Evolutionary conservation across 2,888 invertebrate genomes (phyloP).

Genomic region (Neoscelio sp.): DNA sequence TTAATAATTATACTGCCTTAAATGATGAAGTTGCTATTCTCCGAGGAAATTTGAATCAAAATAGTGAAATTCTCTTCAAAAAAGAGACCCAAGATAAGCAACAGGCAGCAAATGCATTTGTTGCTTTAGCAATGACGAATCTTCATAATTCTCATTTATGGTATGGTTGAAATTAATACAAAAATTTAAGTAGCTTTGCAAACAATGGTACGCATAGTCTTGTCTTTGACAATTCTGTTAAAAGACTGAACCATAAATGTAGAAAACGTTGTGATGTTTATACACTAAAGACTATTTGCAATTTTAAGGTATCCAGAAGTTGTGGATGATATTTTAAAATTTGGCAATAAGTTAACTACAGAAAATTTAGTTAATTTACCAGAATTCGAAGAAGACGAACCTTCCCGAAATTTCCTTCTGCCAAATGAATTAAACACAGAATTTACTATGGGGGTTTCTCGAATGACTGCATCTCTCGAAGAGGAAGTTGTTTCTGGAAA

Average conservation of each 20-base stretch:
- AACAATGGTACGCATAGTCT: too few relatives aligned
- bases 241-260: too few relatives aligned
- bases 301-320: slow-evolving; percentile 29
- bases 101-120: slow-evolving; percentile 85
- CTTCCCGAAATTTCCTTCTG: slow-evolving; percentile 82
- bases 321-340: slow-evolving; percentile 68
- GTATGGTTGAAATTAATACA: slow-evolving; percentile 80
- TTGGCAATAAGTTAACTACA: slow-evolving; percentile 84
- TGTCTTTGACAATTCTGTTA: too few relatives aligned
- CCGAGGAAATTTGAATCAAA: slow-evolving; percentile 76
- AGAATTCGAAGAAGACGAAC: slow-evolving; percentile 84
- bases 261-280: too few relatives aligned
- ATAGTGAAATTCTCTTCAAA: slow-evolving; percentile 83
- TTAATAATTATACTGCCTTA: slow-evolving; percentile 81
- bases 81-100: slow-evolving; percentile 80
- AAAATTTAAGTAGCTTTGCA: neutral
- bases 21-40: slow-evolving; percentile 80
- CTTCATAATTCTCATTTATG: slow-evolving; percentile 85
- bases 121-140: slow-evolving; percentile 85
- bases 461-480: slow-evolving; percentile 83
- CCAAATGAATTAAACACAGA: slow-evolving; percentile 81
- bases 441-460: slow-evolving; percentile 83
- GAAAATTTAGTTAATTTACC: slow-evolving; percentile 84
- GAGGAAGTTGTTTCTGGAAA: slow-evolving; percentile 83
- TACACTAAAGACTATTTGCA: too few relatives aligned